Conservation (phyloP, 2,113 vertebrate genomes). For the Sebastes schlegelii region DNA sequence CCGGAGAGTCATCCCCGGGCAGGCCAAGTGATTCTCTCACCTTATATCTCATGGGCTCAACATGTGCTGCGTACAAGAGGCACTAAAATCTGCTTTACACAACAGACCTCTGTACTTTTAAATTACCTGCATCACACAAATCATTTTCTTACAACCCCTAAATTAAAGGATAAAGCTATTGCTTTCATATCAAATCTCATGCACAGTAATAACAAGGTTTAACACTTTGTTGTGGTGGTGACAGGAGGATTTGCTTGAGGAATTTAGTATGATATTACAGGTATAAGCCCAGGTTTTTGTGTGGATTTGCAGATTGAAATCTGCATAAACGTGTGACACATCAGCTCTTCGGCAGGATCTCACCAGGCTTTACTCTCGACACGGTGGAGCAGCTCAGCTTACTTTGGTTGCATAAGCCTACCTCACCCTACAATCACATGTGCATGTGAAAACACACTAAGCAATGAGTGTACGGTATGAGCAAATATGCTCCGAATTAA, state of each 20-base stretch:
- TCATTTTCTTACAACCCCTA: neutral
- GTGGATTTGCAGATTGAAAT: constrained; percentile 12
- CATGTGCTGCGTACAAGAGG: constrained; percentile 56
- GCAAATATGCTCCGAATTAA: constrained; percentile 28
- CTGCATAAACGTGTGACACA: constrained; percentile 21
- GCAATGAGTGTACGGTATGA: constrained; percentile 2
- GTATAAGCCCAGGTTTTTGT: constrained; percentile 5
- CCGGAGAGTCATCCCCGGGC: constrained; percentile 43
- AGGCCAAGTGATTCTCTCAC: constrained; percentile 36
- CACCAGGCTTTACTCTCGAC: constrained; percentile 4
- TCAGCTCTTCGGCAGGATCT: constrained; percentile 35
- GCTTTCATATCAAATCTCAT: constrained; percentile 6
- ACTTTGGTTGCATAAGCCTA: constrained; percentile 49
- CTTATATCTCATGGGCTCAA: constrained; percentile 45
- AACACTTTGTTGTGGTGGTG: constrained; percentile 10
- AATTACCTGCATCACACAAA: constrained; percentile 5
- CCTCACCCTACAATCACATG: neutral
- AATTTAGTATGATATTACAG: neutral
- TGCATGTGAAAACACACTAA: constrained; percentile 24
- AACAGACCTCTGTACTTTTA: neutral
- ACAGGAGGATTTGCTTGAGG: constrained; percentile 3
- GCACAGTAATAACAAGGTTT: constrained; percentile 18
- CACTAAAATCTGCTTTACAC: constrained; percentile 31
- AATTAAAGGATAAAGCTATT: constrained; percentile 39
- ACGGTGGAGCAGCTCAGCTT: constrained; percentile 50